Evolutionary conservation across 2,888 invertebrate genomes (phyloP).

Genomic region (Cryptops parisi): DNA sequence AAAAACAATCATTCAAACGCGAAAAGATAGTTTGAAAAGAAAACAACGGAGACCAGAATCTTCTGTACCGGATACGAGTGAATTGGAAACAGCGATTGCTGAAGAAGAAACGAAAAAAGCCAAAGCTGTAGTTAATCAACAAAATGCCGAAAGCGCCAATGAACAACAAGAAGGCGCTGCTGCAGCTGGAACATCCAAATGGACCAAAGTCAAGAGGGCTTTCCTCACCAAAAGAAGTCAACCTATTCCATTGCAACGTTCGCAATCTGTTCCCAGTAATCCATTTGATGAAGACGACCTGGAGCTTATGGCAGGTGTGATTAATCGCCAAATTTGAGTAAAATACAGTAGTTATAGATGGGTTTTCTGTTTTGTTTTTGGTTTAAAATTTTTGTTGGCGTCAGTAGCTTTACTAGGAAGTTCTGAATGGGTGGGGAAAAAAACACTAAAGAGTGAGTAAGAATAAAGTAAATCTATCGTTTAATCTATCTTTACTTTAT

Average conservation of each 20-base stretch:
- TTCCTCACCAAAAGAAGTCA: conserved; percentile 38
- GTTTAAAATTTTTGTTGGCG: no score
- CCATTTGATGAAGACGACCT: conserved; percentile 32
- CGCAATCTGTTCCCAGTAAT: conserved; percentile 44
- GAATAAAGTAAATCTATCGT: no score
- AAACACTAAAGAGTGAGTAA: no score
- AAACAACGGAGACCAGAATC: neutral
- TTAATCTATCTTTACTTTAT: no score
- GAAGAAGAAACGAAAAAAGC: neutral
- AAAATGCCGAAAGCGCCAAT: neutral
- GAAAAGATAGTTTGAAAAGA: neutral
- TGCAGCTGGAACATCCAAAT: conserved; percentile 41
- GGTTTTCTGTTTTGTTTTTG: no score
- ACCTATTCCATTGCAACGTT: conserved; percentile 18
- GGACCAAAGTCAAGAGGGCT: conserved; percentile 57
- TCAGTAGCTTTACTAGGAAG: no score
- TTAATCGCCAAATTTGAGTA: no score
- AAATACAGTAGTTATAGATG: no score
- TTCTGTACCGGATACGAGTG: neutral
- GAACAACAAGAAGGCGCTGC: conserved; percentile 7
- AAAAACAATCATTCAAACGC: neutral
- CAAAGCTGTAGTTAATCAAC: no score
- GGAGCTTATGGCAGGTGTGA: neutral
- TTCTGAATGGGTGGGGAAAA: no score
- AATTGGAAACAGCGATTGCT: neutral